Percentiles rank a stretch among this genome's conserved stretches.
Evolutionary conservation across 2,113 vertebrate genomes (phyloP).

Genomic region (Aythya baeri): DNA sequence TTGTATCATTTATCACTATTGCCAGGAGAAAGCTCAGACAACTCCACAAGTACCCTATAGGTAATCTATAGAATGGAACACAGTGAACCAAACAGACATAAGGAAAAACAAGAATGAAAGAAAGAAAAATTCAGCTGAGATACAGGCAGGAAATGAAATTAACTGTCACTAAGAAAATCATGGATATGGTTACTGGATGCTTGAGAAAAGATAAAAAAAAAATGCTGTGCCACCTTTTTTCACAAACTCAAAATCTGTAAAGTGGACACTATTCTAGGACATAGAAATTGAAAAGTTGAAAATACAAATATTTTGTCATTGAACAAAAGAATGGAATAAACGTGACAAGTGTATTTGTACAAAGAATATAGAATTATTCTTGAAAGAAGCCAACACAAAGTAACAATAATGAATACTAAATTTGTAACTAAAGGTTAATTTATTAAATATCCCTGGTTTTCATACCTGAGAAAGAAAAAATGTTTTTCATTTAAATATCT

Average conservation of each 20-base stretch:
- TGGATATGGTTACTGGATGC: neutral
- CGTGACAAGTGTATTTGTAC: neutral
- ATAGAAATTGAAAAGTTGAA: neutral
- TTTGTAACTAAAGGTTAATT: neutral
- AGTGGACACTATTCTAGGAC: neutral
- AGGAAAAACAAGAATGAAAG: neutral
- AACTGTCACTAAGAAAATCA: neutral
- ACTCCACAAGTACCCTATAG: neutral
- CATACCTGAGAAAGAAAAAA: neutral
- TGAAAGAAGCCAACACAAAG: neutral
- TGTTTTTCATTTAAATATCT: neutral
- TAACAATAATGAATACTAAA: neutral
- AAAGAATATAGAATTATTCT: neutral
- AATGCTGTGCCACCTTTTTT: neutral
- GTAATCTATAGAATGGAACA: neutral
- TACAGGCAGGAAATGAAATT: neutral
- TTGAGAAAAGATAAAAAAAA: neutral
- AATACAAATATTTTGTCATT: neutral
- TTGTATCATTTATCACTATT: neutral
- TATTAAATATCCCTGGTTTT: neutral
- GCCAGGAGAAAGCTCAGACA: neutral
- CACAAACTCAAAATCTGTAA: neutral
- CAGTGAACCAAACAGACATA: neutral
- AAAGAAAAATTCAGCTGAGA: neutral
- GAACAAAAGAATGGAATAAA: neutral